phyloP scores from a whole-genome alignment of 2,888 invertebrate genomes.

The Pachliopta kotzebuea region DNA sequence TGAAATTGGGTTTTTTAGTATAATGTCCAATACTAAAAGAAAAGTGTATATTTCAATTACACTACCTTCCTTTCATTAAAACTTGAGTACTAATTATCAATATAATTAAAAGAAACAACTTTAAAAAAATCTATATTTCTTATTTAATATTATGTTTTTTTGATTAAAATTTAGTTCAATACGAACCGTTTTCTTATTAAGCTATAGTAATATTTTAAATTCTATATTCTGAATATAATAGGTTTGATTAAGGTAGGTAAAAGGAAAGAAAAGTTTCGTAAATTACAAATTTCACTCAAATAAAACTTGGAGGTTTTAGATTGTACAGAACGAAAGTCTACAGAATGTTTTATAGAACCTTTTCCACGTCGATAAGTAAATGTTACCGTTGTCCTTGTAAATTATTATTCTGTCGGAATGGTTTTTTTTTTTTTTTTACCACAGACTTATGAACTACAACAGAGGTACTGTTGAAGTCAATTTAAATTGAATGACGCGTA shows the following conservation, averaged over 20 bases:
- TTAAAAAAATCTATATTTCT: too few relatives aligned
- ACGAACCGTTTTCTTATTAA: too few relatives aligned
- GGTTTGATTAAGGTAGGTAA: slow-evolving; percentile 5
- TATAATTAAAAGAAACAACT: too few relatives aligned
- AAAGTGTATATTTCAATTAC: too few relatives aligned
- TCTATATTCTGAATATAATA: neutral
- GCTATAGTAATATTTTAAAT: neutral
- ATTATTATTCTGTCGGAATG: slow-evolving; percentile 59
- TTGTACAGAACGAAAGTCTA: slow-evolving; percentile 43
- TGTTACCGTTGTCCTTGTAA: slow-evolving; percentile 66
- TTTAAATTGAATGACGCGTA: neutral
- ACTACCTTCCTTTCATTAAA: too few relatives aligned
- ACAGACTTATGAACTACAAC: slow-evolving; percentile 21
- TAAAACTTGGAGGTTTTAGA: slow-evolving; percentile 55
- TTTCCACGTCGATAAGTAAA: slow-evolving; percentile 75
- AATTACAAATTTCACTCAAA: slow-evolving; percentile 51
- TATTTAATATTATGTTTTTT: too few relatives aligned
- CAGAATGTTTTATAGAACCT: slow-evolving; percentile 66
- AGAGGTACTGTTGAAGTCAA: slow-evolving; percentile 17
- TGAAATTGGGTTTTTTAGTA: too few relatives aligned
- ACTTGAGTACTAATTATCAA: too few relatives aligned
- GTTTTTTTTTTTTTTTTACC: slow-evolving; percentile 52
- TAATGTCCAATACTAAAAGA: too few relatives aligned
- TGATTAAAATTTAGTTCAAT: too few relatives aligned
- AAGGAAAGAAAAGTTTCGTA: slow-evolving; percentile 37